Evolutionary conservation across 2,797 vertebrate genomes (phyloP).

Genomic region (Coluber constrictor): DNA sequence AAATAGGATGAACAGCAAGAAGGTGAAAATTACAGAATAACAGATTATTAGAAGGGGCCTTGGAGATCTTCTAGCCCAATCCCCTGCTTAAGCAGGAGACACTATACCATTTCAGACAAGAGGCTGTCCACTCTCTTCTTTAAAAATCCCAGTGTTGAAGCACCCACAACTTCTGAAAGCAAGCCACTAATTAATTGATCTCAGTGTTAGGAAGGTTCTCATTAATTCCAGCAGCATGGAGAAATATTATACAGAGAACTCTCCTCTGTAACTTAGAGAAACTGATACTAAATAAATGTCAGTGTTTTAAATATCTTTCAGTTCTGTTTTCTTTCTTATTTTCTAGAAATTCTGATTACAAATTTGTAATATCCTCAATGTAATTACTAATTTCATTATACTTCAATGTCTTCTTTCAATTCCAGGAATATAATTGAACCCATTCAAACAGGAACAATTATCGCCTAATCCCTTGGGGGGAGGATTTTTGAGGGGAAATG

Average conservation of each 20-base stretch:
- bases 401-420: background rate
- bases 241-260: background rate
- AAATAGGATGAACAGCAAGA: too few species aligned
- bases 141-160: too few species aligned
- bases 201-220: too few species aligned
- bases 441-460: background rate
- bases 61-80: too few species aligned
- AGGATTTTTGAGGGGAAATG: background rate
- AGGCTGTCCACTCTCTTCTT: too few species aligned
- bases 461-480: background rate
- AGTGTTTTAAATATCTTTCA: background rate
- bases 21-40: too few species aligned
- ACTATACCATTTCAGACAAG: too few species aligned
- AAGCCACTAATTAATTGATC: too few species aligned
- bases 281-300: background rate
- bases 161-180: too few species aligned
- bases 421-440: background rate
- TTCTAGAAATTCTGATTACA: background rate
- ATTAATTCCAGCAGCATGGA: too few species aligned
- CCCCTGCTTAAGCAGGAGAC: too few species aligned
- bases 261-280: background rate
- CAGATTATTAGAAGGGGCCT: too few species aligned
- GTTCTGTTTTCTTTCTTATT: background rate
- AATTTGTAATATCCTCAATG: background rate
- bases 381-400: background rate